phyloP scores from a whole-genome alignment of 2,888 invertebrate species.

The Ephialtes manifestator region DNA sequence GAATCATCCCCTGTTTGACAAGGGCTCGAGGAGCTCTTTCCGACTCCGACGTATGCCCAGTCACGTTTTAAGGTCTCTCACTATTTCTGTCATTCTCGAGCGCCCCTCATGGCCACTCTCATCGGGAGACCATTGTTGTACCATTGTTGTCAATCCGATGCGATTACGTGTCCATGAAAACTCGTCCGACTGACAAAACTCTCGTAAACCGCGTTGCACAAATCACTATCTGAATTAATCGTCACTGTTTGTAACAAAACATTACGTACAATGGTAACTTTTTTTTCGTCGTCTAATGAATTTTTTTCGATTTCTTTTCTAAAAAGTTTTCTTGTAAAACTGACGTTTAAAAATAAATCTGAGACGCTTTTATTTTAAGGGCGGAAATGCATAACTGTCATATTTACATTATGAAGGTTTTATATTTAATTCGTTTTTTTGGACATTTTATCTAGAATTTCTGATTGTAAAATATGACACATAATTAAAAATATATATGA shows the following conservation, averaged over 20 bases:
- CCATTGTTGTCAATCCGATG: slow-evolving; percentile 62
- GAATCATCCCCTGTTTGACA: slow-evolving; percentile 79
- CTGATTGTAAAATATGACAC: too few relatives aligned
- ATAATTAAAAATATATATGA: not conserved
- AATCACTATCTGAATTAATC: slow-evolving; percentile 5
- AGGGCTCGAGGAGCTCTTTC: slow-evolving; percentile 62
- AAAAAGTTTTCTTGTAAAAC: too few relatives aligned
- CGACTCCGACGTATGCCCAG: slow-evolving; percentile 70
- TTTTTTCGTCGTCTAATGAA: not conserved
- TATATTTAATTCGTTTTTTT: too few relatives aligned
- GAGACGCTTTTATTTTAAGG: too few relatives aligned
- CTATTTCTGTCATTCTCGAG: slow-evolving; percentile 48
- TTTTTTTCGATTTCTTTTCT: not conserved
- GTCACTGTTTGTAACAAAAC: not conserved
- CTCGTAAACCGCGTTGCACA: slow-evolving; percentile 27
- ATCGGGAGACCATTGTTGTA: slow-evolving; percentile 49
- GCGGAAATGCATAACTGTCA: too few relatives aligned
- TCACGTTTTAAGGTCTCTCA: slow-evolving; percentile 77
- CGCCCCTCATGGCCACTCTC: slow-evolving; percentile 55
- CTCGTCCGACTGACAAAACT: slow-evolving; percentile 29
- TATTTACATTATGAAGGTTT: too few relatives aligned
- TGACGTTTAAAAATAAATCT: too few relatives aligned
- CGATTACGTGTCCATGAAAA: slow-evolving; percentile 58
- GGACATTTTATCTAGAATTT: too few relatives aligned
- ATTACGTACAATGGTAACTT: not conserved